These are phyloP conservation scores for Muscicapa comitata DNA, from an alignment of 2,797 vertebrate species.

Conservation along the genomic window DNA sequence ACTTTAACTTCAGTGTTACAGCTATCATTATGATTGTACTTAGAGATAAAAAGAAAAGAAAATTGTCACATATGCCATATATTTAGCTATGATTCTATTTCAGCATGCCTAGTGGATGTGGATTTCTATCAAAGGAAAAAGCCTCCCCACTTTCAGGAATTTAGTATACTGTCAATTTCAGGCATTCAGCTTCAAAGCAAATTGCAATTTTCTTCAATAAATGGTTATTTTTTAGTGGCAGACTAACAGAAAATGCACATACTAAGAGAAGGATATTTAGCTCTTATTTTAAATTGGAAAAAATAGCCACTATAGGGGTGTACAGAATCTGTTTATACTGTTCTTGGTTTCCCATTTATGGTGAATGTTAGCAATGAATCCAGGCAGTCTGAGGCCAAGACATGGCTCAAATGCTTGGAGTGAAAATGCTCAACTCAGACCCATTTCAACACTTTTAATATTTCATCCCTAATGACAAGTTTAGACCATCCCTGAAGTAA, in stretches of 20 bases:
- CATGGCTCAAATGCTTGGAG: background rate
- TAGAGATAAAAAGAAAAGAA: conserved; percentile 28
- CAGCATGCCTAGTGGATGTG: background rate
- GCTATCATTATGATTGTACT: background rate
- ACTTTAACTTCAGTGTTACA: background rate
- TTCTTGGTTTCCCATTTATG: background rate
- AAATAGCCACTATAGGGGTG: background rate
- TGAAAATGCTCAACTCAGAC: background rate
- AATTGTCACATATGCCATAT: background rate
- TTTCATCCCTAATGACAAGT: background rate
- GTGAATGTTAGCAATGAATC: background rate
- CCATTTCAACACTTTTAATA: background rate
- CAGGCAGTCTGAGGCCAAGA: background rate
- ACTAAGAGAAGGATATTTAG: background rate
- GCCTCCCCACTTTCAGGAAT: background rate
- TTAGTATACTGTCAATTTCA: background rate
- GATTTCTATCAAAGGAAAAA: background rate
- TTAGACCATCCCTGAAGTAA: background rate
- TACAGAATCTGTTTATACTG: background rate
- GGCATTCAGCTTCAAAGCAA: conserved; percentile 1
- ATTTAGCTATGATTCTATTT: conserved; percentile 31
- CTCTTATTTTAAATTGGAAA: background rate
- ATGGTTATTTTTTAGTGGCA: background rate
- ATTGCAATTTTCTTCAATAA: conserved; percentile 15
- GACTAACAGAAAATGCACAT: background rate